phyloP scores from a whole-genome alignment of 2,888 invertebrate species.

The Drosophila phalerata region DNA sequence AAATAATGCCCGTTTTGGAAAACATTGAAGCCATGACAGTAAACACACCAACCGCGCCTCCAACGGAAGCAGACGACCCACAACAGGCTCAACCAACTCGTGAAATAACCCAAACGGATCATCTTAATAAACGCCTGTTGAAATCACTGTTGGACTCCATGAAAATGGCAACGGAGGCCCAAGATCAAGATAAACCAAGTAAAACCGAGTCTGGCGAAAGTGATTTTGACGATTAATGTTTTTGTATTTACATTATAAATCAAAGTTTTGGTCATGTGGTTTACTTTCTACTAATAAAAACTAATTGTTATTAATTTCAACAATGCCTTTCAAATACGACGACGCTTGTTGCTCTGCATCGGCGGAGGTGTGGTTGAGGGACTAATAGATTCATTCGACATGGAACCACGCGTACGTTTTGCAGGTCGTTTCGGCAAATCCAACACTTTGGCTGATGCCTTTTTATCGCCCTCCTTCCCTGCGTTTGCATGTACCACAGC shows the following conservation, averaged over 20 bases:
- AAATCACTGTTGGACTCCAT: conserved; percentile 80
- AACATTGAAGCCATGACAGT: conserved; percentile 63
- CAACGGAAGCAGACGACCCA: conserved; percentile 34
- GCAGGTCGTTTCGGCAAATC: conserved; percentile 84
- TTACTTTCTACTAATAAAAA: conserved; percentile 47
- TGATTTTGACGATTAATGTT: conserved; percentile 75
- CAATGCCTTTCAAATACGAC: conserved; percentile 81
- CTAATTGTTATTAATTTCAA: conserved; percentile 20
- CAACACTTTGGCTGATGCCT: conserved; percentile 73
- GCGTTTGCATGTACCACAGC: conserved; percentile 31
- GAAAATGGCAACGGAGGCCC: conserved; percentile 56
- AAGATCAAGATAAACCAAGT: conserved; percentile 14
- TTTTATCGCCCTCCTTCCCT: conserved; percentile 83
- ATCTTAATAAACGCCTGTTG: conserved; percentile 78
- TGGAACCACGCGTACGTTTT: conserved; percentile 85
- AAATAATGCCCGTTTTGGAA: conserved; percentile 74
- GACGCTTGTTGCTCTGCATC: conserved; percentile 82
- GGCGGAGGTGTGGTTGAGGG: conserved; percentile 85
- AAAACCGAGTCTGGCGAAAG: conserved; percentile 54
- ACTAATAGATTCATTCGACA: conserved; percentile 85
- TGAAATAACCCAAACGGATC: conserved; percentile 83
- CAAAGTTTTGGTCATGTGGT: conserved; percentile 53
- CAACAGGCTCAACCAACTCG: conserved; percentile 55
- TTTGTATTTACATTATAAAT: conserved; percentile 57
- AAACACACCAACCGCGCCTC: conserved; percentile 42